Base-by-base conservation (phyloP, 2,888 invertebrate species). In the Drosophila affinis region DNA sequence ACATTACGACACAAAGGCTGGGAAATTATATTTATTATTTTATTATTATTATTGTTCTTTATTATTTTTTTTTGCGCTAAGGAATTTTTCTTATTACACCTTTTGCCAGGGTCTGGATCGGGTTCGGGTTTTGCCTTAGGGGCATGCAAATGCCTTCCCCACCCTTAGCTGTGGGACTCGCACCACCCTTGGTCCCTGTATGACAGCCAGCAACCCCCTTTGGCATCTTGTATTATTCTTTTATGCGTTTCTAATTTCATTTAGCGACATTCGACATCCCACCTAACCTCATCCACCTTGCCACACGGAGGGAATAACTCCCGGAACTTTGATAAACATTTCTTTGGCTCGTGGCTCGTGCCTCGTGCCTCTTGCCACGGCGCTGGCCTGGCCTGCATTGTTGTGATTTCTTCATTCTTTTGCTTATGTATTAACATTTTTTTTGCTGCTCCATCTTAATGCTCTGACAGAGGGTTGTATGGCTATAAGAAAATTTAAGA, bases 231-330 rank as follows among this genome's bases (percentile, higher is more conserved):
- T 79, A 68, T 87, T 87, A 78, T 89, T 82, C 86, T 88, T 87
- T 86, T 89, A 88, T 84, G 78, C 81, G 90, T 85, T 89, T 87
- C 78, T 89, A 88, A 89, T 88, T 88, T 89, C 79, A 88, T 88
- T 88, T 81, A 87, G 89, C 79, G 83, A 87, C 88, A 87, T 83
- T 78, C 83, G 75, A 71, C 79, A 81, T 76, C 60, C 46, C 27
- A 9, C 21, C 45, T 4, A 10, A 32, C 10, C n/a, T 12, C 29
- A 17, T 45, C 47, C 24, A 21, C 21, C 21, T 21, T 21, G 0
- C 21, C 21, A 21, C 0, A 21, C 21, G 0, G 2, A 3, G 21
- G 21, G 21, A 21, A 21, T 18, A 18, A 18, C 18, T 24, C 18
- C 27, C 63, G 59, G 60, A 85, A 83, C 89, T 87, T 84, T 84